Evolutionary conservation across 2,113 vertebrate genomes (phyloP).

Genomic region (Agapornis roseicollis): DNA sequence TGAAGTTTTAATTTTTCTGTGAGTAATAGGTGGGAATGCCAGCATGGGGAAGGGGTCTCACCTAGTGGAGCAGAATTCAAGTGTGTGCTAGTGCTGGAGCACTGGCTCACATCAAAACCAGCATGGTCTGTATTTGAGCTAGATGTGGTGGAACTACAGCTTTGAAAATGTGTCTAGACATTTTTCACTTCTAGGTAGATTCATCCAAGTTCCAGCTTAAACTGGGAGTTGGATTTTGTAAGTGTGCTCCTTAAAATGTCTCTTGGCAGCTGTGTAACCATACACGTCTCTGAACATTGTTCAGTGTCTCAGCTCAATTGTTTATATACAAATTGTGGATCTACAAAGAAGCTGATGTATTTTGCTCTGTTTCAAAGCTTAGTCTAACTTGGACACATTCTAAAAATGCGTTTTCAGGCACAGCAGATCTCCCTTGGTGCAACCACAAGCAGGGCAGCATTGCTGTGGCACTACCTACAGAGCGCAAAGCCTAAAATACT

Average conservation of each 20-base stretch:
- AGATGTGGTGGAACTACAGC: neutral
- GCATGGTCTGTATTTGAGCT: neutral
- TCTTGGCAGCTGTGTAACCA: neutral
- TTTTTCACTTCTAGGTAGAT: neutral
- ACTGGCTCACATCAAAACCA: neutral
- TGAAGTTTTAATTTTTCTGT: neutral
- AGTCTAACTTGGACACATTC: neutral
- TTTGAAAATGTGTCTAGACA: accelerated
- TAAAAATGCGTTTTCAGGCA: neutral
- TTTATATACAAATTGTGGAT: neutral
- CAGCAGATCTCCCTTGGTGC: neutral
- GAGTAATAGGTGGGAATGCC: neutral
- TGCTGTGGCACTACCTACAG: neutral
- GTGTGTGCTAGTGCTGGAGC: neutral
- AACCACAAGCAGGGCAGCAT: neutral
- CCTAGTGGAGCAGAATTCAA: neutral
- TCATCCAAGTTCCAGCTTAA: neutral
- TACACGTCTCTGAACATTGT: neutral
- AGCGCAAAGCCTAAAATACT: neutral
- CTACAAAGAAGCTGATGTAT: neutral
- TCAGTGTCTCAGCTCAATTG: neutral
- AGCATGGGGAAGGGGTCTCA: neutral
- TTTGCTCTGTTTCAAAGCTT: neutral
- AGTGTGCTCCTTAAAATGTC: neutral
- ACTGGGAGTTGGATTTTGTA: neutral